A percentile compares a stretch with the other conserved stretches of the same genome.
Conservation (phyloP, 2,797 vertebrate species). For the Ficedula albicollis region DNA sequence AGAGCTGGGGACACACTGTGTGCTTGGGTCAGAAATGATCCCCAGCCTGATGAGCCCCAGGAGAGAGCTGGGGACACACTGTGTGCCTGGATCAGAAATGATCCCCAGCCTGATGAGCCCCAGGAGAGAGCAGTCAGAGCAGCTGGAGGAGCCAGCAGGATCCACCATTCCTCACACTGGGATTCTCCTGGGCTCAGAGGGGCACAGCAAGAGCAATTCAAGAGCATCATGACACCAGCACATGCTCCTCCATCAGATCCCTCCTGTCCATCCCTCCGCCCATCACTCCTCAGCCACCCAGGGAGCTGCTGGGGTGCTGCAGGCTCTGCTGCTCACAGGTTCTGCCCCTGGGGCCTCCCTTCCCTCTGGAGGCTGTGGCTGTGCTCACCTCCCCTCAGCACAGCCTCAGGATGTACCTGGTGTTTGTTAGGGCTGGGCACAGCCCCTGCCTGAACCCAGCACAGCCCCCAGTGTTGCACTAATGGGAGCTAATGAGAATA, state of each 20-base stretch:
- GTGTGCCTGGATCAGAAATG: not conserved
- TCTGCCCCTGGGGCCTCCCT: not conserved
- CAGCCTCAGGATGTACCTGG: rapidly evolving
- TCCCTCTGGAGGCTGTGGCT: rapidly evolving
- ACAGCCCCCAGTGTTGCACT: not conserved
- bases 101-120: not conserved
- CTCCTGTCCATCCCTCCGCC: not conserved
- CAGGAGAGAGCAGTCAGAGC: not conserved
- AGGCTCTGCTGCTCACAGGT: not conserved
- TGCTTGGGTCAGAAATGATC: not conserved
- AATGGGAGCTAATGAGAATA: conserved; percentile 19
- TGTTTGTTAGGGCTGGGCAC: not conserved
- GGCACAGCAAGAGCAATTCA: rapidly evolving
- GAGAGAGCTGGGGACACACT: rapidly evolving
- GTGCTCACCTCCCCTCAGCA: not conserved
- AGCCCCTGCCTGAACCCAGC: not conserved
- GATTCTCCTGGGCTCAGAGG: not conserved
- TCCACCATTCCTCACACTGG: rapidly evolving
- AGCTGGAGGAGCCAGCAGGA: not conserved
- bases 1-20: not conserved
- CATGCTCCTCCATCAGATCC: rapidly evolving
- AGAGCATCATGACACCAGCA: rapidly evolving
- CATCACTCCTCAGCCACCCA: rapidly evolving
- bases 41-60: not conserved
- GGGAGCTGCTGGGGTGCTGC: not conserved